These are phyloP conservation scores for Mormyrus proboscirostris DNA, from an alignment of 2,797 vertebrate genomes.

Conservation along the genomic window DNA sequence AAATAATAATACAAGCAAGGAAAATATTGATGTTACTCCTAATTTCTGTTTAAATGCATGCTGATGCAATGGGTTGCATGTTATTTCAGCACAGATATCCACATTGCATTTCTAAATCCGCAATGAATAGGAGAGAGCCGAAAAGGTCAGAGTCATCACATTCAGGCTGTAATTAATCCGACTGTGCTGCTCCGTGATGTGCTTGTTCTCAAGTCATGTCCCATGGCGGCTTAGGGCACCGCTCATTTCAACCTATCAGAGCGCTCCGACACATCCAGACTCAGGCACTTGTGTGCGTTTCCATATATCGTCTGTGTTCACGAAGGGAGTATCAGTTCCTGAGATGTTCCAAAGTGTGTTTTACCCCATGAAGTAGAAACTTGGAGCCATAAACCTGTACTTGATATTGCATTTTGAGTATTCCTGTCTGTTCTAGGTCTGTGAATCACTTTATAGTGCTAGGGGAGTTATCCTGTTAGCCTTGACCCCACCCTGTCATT, in stretches of 20 bases:
- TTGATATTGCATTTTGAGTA: background rate
- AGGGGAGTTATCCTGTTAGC: background rate
- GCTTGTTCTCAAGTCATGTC: background rate
- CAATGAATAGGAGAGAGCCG: background rate
- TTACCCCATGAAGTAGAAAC: background rate
- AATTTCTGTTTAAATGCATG: background rate
- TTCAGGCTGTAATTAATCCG: background rate
- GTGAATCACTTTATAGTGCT: background rate
- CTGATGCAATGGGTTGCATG: background rate
- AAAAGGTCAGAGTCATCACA: background rate
- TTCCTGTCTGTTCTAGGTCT: background rate
- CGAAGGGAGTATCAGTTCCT: background rate
- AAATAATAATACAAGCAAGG: background rate
- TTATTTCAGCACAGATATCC: background rate
- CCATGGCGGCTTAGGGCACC: background rate
- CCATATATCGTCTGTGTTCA: background rate
- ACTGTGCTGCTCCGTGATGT: background rate
- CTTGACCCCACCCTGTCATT: background rate
- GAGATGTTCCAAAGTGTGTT: background rate
- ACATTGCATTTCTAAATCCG: background rate
- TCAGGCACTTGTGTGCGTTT: background rate
- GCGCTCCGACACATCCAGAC: background rate
- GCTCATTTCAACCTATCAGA: background rate
- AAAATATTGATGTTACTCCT: background rate
- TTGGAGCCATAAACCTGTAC: background rate